Percentiles rank a stretch among this genome's conserved stretches.
Conservation (phyloP, 2,113 vertebrate genomes). For the Hippotragus niger region DNA sequence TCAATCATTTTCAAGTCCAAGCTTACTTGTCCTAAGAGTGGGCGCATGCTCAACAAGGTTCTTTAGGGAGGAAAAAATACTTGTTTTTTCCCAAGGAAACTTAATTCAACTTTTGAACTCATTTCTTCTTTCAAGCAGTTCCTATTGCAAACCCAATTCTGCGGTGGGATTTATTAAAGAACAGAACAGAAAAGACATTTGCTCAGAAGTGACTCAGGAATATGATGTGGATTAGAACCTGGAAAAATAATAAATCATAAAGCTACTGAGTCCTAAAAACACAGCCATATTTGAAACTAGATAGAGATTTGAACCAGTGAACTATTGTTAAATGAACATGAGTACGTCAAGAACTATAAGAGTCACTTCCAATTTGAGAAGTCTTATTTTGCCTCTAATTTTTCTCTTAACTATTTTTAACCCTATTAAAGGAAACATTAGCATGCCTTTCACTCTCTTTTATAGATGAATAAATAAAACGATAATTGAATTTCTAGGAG, state of each 20-base stretch:
- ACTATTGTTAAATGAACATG: neutral
- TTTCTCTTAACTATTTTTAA: conserved; percentile 31
- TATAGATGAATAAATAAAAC: conserved; percentile 56
- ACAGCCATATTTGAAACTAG: conserved; percentile 1
- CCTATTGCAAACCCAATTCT: conserved; percentile 58
- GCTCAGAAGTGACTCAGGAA: conserved; percentile 53
- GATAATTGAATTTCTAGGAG: conserved; percentile 50
- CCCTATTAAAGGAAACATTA: conserved; percentile 10
- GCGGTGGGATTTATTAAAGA: conserved; percentile 61
- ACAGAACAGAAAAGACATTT: conserved; percentile 58
- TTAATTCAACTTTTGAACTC: conserved; percentile 69
- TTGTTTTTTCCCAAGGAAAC: conserved; percentile 56
- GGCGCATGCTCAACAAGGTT: conserved; percentile 26
- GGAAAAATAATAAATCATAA: conserved; percentile 40
- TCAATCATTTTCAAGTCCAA: conserved; percentile 51
- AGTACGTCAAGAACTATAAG: neutral
- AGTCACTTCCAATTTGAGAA: conserved; percentile 7
- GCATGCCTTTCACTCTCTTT: neutral
- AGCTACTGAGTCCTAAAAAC: conserved; percentile 2
- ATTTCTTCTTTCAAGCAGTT: conserved; percentile 56
- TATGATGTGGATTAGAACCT: conserved; percentile 40
- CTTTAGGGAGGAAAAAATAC: neutral
- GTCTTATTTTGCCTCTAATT: conserved; percentile 36
- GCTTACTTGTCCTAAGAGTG: conserved; percentile 25
- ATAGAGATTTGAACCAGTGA: neutral